A percentile compares a stretch with the other conserved stretches of the same genome.
phyloP scores from a whole-genome alignment of 1,140 invertebrate genomes.

The Ips typographus region DNA sequence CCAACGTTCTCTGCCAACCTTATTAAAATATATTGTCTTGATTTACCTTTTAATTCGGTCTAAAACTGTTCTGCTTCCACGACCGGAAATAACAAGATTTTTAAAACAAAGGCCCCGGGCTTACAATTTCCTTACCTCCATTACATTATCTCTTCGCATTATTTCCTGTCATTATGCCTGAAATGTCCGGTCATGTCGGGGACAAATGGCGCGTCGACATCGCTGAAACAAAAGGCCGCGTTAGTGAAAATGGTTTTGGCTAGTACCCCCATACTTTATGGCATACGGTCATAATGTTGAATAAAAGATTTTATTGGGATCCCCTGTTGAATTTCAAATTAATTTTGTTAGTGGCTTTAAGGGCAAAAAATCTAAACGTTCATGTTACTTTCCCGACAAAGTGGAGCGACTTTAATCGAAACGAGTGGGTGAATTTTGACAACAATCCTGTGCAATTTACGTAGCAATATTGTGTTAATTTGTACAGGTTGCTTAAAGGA shows the following conservation, averaged over 20 bases:
- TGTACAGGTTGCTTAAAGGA: conserved; percentile 15
- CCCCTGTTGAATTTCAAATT: no score
- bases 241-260: conserved; percentile 14
- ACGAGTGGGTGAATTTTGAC: conserved; percentile 4
- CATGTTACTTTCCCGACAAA: background rate
- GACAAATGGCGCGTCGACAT: conserved; percentile 26
- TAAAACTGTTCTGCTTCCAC: background rate
- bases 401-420: background rate
- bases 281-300: background rate
- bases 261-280: background rate
- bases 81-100: conserved; percentile 33
- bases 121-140: conserved; percentile 47
- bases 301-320: no score
- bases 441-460: conserved; percentile 18
- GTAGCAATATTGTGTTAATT: conserved; percentile 22
- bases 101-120: conserved; percentile 25
- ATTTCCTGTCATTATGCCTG: conserved; percentile 46
- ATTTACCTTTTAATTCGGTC: conserved; percentile 21
- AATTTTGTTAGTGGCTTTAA: background rate
- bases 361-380: background rate
- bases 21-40: conserved; percentile 16
- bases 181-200: conserved; percentile 41
- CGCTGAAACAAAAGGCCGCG: conserved; percentile 37
- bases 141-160: conserved; percentile 50
- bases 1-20: background rate